Evolutionary conservation across 2,113 vertebrate genomes (phyloP).

Genomic region (Eleginops maclovinus): DNA sequence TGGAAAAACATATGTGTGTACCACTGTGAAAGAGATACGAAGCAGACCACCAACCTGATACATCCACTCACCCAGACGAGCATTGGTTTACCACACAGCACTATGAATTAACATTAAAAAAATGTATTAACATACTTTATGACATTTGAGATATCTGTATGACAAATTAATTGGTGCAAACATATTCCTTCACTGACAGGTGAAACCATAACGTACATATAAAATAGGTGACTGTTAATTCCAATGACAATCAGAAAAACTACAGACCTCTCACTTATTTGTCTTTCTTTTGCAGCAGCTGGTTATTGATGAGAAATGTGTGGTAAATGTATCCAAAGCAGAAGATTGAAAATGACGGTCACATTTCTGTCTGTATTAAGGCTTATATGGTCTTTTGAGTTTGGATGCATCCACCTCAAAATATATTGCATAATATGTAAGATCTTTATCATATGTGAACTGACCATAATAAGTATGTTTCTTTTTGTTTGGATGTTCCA

Average conservation of each 20-base stretch:
- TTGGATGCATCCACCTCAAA: not conserved
- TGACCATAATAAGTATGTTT: conserved; percentile 7
- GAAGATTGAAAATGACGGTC: not conserved
- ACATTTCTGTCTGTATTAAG: not conserved
- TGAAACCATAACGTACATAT: not conserved
- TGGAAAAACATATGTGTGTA: conserved; percentile 3
- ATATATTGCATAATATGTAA: too few species aligned
- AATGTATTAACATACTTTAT: too few species aligned
- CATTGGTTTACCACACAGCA: conserved; percentile 12
- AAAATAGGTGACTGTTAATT: not conserved
- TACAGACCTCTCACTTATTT: too few species aligned
- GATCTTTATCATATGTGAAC: not conserved
- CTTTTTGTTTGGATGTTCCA: not conserved
- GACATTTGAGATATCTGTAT: not conserved
- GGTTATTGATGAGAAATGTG: not conserved
- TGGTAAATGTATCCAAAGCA: not conserved
- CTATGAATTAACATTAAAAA: too few species aligned
- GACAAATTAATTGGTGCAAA: not conserved
- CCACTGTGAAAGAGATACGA: conserved; percentile 12
- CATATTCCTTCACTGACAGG: not conserved
- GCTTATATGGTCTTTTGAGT: not conserved
- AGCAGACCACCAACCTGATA: conserved; percentile 5
- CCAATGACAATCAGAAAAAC: not conserved
- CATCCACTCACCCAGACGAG: not conserved
- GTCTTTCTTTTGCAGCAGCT: not conserved